Percentiles rank a stretch among this genome's conserved stretches.
Evolutionary conservation across 1,140 invertebrate species (phyloP).

Genomic region (Thalassaphorura encarpata): DNA sequence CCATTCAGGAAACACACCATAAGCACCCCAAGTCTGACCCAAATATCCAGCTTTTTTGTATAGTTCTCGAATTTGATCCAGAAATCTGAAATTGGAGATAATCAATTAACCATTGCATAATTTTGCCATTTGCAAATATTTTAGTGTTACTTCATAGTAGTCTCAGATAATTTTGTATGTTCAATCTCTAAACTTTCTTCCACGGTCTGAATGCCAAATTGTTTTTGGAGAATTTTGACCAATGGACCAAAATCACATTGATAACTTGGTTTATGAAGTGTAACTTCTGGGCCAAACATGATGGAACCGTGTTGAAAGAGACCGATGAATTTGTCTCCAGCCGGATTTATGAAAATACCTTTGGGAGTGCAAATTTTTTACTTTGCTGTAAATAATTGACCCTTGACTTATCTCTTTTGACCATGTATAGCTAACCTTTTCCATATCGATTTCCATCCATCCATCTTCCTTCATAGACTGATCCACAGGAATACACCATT

Average conservation of each 20-base stretch:
- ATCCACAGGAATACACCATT: slow-evolving; percentile 26
- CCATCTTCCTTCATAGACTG: slow-evolving; percentile 25
- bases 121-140: neutral
- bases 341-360: slow-evolving; percentile 22
- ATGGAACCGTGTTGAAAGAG: slow-evolving; percentile 16
- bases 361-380: slow-evolving; percentile 9
- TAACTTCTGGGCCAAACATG: slow-evolving; percentile 9
- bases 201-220: too few species aligned
- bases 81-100: neutral
- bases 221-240: neutral
- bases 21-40: slow-evolving; percentile 16
- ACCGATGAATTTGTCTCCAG: slow-evolving; percentile 15
- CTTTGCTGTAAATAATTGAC: neutral
- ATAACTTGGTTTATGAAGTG: slow-evolving; percentile 16
- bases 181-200: too few species aligned
- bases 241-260: slow-evolving; percentile 11
- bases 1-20: slow-evolving; percentile 16
- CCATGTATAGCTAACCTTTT: neutral
- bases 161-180: neutral
- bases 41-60: slow-evolving; percentile 24
- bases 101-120: neutral
- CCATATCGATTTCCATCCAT: slow-evolving; percentile 14
- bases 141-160: neutral
- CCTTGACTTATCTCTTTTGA: neutral
- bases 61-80: slow-evolving; percentile 1